These are phyloP conservation scores for Percopsis transmontana DNA, from an alignment of 2,113 vertebrate genomes.

Conservation along the genomic window DNA sequence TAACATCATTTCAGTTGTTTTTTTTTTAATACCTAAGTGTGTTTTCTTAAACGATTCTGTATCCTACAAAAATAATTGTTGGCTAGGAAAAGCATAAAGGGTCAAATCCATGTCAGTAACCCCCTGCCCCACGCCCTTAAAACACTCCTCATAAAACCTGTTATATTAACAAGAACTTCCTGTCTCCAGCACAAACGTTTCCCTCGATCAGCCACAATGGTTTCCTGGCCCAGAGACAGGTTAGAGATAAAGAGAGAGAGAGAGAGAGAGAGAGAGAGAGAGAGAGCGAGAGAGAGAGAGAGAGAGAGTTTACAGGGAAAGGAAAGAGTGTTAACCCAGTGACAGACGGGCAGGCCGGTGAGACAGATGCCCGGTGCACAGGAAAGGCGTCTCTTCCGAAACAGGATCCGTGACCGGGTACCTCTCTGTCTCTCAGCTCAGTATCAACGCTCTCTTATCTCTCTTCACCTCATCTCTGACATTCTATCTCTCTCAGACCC, in stretches of 20 bases:
- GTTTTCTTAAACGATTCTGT: no score
- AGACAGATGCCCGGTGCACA: background rate
- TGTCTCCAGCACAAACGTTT: slow-evolving; percentile 34
- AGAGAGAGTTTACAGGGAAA: background rate
- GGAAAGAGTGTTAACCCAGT: no score
- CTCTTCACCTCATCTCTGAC: background rate
- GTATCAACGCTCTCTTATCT: background rate
- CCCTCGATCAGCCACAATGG: slow-evolving; percentile 30
- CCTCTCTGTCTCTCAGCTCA: background rate
- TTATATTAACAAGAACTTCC: slow-evolving; percentile 47
- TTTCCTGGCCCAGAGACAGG: slow-evolving; percentile 31
- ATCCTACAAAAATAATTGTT: background rate
- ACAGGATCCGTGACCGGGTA: no score
- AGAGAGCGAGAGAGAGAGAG: background rate
- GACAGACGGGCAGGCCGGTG: background rate
- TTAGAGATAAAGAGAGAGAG: background rate
- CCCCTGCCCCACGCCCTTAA: slow-evolving; percentile 18
- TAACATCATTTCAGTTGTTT: no score
- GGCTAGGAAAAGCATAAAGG: background rate
- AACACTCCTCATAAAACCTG: slow-evolving; percentile 37
- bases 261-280: slow-evolving; percentile 11
- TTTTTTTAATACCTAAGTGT: background rate
- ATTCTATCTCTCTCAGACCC: slow-evolving; percentile 3
- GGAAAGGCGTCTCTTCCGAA: background rate
- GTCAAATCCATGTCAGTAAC: slow-evolving; percentile 26